phyloP scores from a whole-genome alignment of 1,140 invertebrate genomes.

The Drosophila parvula region DNA sequence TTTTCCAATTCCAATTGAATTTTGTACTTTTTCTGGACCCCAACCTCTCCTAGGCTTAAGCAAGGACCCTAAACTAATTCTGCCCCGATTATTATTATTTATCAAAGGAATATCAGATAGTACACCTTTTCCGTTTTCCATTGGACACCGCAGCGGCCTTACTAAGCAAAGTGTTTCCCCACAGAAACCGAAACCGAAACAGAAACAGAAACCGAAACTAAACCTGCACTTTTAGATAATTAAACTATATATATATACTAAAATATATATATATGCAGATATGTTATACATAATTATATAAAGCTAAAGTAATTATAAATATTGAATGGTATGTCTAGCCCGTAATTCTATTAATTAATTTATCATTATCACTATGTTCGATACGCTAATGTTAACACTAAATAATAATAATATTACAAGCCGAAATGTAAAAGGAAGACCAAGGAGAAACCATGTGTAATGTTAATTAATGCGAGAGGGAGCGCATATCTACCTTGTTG shows the following conservation, averaged over 20 bases:
- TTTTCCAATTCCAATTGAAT: constrained; percentile 31
- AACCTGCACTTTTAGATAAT: constrained; percentile 67
- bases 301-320: constrained; percentile 37
- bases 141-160: constrained; percentile 78
- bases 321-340: constrained; percentile 72
- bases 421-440: constrained; percentile 32
- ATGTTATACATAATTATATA: constrained; percentile 44
- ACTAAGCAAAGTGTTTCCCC: constrained; percentile 50
- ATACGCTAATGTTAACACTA: constrained; percentile 49
- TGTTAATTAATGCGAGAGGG: constrained; percentile 63
- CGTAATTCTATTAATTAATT: constrained; percentile 71
- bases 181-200: constrained; percentile 25
- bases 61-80: constrained; percentile 27
- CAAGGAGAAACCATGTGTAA: constrained; percentile 40
- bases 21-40: constrained; percentile 6
- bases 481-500: constrained; percentile 83
- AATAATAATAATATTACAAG: constrained; percentile 33
- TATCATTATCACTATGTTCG: constrained; percentile 60
- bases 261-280: constrained; percentile 37
- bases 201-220: constrained; percentile 34
- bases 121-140: constrained; percentile 20
- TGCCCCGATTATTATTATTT: constrained; percentile 19
- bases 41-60: constrained; percentile 17
- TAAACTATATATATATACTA: constrained; percentile 36
- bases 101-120: constrained; percentile 4